Evolutionary conservation across 2,113 vertebrate species (phyloP).

Genomic region (Hippoglossus stenolepis): DNA sequence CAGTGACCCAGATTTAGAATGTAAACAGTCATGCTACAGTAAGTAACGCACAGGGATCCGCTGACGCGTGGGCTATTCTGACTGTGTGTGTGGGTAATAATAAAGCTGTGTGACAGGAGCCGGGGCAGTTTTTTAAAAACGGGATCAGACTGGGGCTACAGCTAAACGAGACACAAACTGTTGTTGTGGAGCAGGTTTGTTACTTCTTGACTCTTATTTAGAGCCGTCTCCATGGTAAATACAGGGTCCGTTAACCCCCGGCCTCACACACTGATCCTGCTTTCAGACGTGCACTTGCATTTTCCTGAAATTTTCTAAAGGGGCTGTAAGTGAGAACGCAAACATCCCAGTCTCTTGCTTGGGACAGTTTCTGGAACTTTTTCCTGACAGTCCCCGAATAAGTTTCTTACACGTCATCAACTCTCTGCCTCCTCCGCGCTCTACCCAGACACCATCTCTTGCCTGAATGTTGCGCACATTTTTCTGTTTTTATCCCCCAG

Average conservation of each 20-base stretch:
- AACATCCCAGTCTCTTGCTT: no score
- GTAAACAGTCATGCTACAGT: conserved; percentile 43
- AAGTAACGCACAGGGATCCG: conserved; percentile 21
- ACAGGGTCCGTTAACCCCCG: not conserved
- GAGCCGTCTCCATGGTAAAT: not conserved
- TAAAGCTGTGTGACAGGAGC: conserved; percentile 48
- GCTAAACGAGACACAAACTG: conserved; percentile 39
- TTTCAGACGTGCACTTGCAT: not conserved
- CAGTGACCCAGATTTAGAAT: conserved; percentile 35
- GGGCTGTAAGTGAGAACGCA: no score
- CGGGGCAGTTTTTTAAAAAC: conserved; percentile 29
- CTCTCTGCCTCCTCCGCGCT: no score
- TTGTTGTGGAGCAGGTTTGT: not conserved
- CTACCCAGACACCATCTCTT: no score
- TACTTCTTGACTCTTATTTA: conserved; percentile 20
- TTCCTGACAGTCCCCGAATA: no score
- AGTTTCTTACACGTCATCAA: no score
- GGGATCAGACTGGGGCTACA: conserved; percentile 39
- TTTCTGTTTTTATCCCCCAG: no score
- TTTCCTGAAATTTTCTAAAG: no score
- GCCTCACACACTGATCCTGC: not conserved
- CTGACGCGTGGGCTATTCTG: conserved; percentile 27
- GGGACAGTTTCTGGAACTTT: no score
- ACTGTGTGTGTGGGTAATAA: conserved; percentile 45
- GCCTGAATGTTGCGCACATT: no score